Conservation (phyloP, 2,888 invertebrate species). For the Epirrita christyi region DNA sequence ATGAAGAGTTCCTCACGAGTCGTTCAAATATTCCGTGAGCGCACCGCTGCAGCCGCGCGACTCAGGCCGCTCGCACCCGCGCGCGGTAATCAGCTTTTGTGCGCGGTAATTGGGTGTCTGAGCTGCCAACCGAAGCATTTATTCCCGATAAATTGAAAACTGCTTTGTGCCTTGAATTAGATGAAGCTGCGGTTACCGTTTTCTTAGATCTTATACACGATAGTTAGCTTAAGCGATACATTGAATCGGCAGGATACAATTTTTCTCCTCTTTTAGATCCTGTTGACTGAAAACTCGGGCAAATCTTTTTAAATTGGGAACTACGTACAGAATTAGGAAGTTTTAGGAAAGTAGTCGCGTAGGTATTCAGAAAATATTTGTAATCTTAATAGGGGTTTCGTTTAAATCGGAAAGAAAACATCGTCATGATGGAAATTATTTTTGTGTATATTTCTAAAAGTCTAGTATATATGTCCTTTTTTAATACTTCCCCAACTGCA, state of each 20-base stretch:
- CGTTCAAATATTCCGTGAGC: conserved; percentile 72
- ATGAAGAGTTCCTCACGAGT: conserved; percentile 73
- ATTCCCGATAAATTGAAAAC: conserved; percentile 83
- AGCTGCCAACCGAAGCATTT: conserved; percentile 83
- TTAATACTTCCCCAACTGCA: conserved; percentile 38
- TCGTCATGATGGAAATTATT: not conserved
- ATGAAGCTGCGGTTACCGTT: conserved; percentile 67
- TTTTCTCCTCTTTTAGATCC: conserved; percentile 15
- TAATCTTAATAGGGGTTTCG: not conserved
- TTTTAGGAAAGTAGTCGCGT: not conserved
- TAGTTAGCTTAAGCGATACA: conserved; percentile 26
- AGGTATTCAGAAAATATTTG: not conserved
- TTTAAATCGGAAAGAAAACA: not conserved
- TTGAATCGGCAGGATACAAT: conserved; percentile 20
- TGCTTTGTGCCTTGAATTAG: conserved; percentile 78
- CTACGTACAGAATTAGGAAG: not conserved
- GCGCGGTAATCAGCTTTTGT: conserved; percentile 83
- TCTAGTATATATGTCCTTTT: not conserved
- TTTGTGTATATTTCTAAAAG: not conserved
- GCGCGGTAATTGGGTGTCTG: conserved; percentile 83
- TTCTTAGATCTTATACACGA: conserved; percentile 45
- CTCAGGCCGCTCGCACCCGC: conserved; percentile 63
- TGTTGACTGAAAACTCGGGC: conserved; percentile 5
- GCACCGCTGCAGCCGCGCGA: conserved; percentile 47
- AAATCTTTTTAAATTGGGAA: not conserved